These are phyloP conservation scores for Chrysoperla carnea DNA, from an alignment of 1,140 invertebrate species.

Conservation along the genomic window DNA sequence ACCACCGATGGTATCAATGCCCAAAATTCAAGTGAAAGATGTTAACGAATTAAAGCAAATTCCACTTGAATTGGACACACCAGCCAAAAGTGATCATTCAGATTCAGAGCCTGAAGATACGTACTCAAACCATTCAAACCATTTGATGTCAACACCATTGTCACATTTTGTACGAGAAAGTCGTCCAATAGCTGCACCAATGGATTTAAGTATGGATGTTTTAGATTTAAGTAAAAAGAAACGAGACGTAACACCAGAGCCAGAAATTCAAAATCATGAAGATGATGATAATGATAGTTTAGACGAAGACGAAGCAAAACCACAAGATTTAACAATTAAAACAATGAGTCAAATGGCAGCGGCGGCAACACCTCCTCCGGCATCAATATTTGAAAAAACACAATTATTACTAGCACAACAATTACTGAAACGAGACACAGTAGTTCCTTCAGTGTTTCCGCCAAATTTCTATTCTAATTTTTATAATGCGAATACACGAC, in stretches of 20 bases:
- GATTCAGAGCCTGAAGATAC: constrained; percentile 20
- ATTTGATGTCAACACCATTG: constrained; percentile 6
- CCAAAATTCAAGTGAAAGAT: constrained; percentile 42
- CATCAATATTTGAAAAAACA: constrained; percentile 24
- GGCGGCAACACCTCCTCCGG: constrained; percentile 11
- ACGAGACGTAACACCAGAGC: constrained; percentile 4
- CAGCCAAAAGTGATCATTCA: constrained; percentile 12
- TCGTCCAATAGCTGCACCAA: constrained; percentile 36
- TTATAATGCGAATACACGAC: constrained; percentile 2
- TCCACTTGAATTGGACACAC: not conserved
- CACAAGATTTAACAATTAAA: constrained; percentile 24
- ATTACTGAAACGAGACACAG: constrained; percentile 33
- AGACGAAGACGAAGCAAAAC: constrained; percentile 16
- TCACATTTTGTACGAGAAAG: constrained; percentile 8
- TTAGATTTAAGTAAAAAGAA: constrained; percentile 77
- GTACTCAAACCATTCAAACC: constrained; percentile 15
- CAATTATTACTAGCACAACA: constrained; percentile 36
- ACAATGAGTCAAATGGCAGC: constrained; percentile 14
- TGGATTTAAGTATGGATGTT: constrained; percentile 65
- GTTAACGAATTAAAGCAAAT: constrained; percentile 37
- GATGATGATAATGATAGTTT: constrained; percentile 25
- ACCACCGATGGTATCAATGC: constrained; percentile 2
- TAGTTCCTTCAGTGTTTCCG: constrained; percentile 2
- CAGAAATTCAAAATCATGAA: constrained; percentile 11
- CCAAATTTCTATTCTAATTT: constrained; percentile 3